Base-by-base conservation (phyloP, 2,888 invertebrate species). In the Drosophila birchii region DNA sequence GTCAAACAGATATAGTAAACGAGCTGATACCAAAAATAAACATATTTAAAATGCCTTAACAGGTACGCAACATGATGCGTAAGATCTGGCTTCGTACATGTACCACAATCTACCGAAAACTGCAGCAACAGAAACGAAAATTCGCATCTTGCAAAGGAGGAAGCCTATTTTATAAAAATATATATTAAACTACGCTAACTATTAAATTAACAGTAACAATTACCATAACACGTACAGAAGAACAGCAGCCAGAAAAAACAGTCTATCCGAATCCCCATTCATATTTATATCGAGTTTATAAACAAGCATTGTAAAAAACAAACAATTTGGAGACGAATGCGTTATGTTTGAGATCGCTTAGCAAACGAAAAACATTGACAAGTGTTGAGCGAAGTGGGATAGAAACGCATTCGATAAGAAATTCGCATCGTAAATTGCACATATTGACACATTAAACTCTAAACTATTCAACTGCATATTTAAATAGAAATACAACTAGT, bases 31-130 rank as follows among this genome's bases (percentile, higher is more conserved):
- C 32, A 23, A 7, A 2, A 9, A 54, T 41, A 64, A 5, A 20
- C 3, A 47, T 9, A 18, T n/a, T 23, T 2, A 16, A 3, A 68
- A 55, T 41, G 62, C 51, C 51, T 59, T 20, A 47, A 16, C 71
- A 92, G 91, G 73, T 92, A 92, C 79, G 92, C 92, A 91, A 92
- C 91, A 92, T 92, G 92, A 92, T 92, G 92, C 91, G 90, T 84
- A 86, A 79, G 71, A 84, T 75, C 75, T 69, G 79, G 81, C 79
- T 83, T 79, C 79, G 81, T 71, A 76, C 53, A 82, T 73, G 83
- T 81, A 81, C 88, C 88, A 82, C 90, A 81, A 78, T 53, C 34
- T 53, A 59, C 54, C 76, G 69, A 75, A 68, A 73, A 76, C 78
- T 82, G 79, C 75, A 91, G 74, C 84, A 90, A 89, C 68, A 69